Percentiles rank a stretch among this genome's conserved stretches.
phyloP scores from a whole-genome alignment of 2,113 vertebrate species.

The Eulacestoma nigropectus region DNA sequence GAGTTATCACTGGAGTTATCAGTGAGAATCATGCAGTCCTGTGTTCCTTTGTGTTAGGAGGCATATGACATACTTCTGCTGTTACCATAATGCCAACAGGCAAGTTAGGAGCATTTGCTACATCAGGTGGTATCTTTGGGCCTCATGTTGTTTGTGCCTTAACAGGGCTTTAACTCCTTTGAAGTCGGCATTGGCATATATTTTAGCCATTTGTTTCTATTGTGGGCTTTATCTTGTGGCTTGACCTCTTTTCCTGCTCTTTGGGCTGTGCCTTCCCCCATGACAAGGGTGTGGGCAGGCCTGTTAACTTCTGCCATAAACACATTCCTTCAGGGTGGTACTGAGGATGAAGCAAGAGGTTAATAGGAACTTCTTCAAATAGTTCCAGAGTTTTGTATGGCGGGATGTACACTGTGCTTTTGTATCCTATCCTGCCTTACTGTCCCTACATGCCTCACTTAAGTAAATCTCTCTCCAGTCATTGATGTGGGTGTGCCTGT shows the following conservation, averaged over 20 bases:
- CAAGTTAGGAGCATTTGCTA: background rate
- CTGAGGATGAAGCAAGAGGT: slow-evolving; percentile 51
- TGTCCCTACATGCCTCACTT: slow-evolving; percentile 22
- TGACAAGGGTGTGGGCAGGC: slow-evolving; percentile 44
- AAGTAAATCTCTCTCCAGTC: slow-evolving; percentile 33
- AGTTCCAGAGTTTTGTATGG: background rate
- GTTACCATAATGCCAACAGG: background rate
- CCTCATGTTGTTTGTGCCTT: background rate
- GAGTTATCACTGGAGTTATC: background rate
- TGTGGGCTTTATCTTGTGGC: background rate
- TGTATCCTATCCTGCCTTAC: slow-evolving; percentile 9
- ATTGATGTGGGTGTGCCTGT: slow-evolving; percentile 24
- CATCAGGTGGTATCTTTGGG: background rate
- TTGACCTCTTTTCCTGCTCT: slow-evolving; percentile 51
- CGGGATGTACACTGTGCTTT: background rate
- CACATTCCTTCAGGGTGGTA: slow-evolving; percentile 56
- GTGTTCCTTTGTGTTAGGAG: background rate
- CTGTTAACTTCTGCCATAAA: slow-evolving; percentile 56
- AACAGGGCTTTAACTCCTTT: background rate
- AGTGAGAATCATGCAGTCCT: fast-evolving
- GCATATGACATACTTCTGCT: background rate
- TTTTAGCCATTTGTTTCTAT: slow-evolving; percentile 10
- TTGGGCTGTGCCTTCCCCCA: slow-evolving; percentile 36
- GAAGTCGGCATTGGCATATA: background rate
- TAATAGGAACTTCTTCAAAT: slow-evolving; percentile 61